These are phyloP conservation scores for Synchiropus splendidus DNA, from an alignment of 2,113 vertebrate species.

Conservation along the genomic window DNA sequence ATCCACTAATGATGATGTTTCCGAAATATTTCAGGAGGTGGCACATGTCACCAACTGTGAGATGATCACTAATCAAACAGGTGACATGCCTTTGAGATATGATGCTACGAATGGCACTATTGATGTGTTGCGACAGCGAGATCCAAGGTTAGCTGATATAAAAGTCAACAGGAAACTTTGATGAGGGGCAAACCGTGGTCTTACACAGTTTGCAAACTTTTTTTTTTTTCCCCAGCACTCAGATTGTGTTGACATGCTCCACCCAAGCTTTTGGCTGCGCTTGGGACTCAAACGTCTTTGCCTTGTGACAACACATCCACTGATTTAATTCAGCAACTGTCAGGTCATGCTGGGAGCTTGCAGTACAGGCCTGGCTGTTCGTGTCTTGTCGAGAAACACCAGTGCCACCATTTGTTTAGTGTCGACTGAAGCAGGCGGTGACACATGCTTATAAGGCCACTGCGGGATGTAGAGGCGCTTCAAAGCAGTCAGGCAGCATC, in stretches of 20 bases:
- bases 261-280: slow-evolving; percentile 7
- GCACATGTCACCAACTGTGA: slow-evolving; percentile 17
- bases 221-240: slow-evolving; percentile 21
- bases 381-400: slow-evolving; percentile 32
- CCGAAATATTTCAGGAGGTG: slow-evolving; percentile 20
- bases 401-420: slow-evolving; percentile 21
- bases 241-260: slow-evolving; percentile 31
- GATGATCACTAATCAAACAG: too few species aligned
- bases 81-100: slow-evolving; percentile 21
- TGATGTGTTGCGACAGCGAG: slow-evolving; percentile 10
- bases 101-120: slow-evolving; percentile 11
- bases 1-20: slow-evolving; percentile 28
- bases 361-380: slow-evolving; percentile 36
- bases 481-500: slow-evolving; percentile 16
- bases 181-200: too few species aligned
- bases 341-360: slow-evolving; percentile 24
- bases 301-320: slow-evolving; percentile 29
- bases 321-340: slow-evolving; percentile 38
- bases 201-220: slow-evolving; percentile 31
- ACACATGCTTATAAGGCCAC: slow-evolving; percentile 12
- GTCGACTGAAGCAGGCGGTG: slow-evolving; percentile 22
- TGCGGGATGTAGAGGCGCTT: slow-evolving; percentile 7
- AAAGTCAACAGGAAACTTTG: slow-evolving; percentile 8
- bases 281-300: slow-evolving; percentile 11
- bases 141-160: slow-evolving; percentile 17